Evolutionary conservation across 2,888 invertebrate genomes (phyloP).

Genomic region (Melieria picta): DNA sequence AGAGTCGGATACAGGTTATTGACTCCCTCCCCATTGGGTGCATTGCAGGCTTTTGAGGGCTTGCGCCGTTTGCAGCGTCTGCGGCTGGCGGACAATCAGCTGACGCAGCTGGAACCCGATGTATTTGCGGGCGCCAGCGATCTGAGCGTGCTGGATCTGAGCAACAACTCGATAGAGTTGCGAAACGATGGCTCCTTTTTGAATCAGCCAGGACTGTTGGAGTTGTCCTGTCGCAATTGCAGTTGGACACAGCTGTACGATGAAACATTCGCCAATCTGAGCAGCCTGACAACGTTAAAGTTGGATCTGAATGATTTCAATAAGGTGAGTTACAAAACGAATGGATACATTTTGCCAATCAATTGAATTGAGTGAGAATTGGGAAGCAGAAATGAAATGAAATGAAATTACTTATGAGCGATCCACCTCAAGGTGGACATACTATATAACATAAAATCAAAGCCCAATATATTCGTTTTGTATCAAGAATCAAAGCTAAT

Average conservation of each 20-base stretch:
- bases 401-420: no score
- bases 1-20: background rate
- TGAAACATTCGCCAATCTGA: slow-evolving; percentile 61
- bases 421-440: no score
- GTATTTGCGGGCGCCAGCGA: slow-evolving; percentile 58
- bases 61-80: slow-evolving; percentile 58
- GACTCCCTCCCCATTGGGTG: background rate
- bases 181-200: slow-evolving; percentile 57
- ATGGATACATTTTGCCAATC: no score
- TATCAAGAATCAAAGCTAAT: no score
- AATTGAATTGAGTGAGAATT: no score
- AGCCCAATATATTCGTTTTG: no score
- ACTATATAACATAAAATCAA: no score
- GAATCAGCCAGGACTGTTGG: slow-evolving; percentile 57
- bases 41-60: slow-evolving; percentile 58
- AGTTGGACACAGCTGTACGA: slow-evolving; percentile 60
- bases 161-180: slow-evolving; percentile 61
- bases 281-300: slow-evolving; percentile 58
- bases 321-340: slow-evolving; percentile 50
- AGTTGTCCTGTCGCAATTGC: slow-evolving; percentile 63
- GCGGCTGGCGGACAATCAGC: slow-evolving; percentile 60
- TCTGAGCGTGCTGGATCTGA: slow-evolving; percentile 60
- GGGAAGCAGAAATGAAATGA: no score
- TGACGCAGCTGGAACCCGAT: slow-evolving; percentile 59
- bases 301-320: slow-evolving; percentile 62